Percentiles rank a stretch among this genome's conserved stretches.
These are phyloP conservation scores for Casuarius casuarius DNA, from an alignment of 2,113 vertebrate species.

Conservation along the genomic window DNA sequence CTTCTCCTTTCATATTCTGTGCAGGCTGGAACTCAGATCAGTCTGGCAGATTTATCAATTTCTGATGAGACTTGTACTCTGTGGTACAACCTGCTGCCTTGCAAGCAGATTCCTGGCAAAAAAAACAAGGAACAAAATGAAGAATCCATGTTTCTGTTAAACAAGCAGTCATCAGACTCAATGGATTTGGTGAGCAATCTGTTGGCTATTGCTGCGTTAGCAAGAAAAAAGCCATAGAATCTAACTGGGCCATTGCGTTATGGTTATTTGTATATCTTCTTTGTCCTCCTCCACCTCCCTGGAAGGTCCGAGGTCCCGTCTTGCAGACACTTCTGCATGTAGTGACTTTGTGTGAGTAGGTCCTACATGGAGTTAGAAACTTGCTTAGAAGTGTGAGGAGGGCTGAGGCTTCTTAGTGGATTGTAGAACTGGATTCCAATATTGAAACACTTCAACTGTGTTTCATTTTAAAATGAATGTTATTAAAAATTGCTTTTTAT, in stretches of 20 bases:
- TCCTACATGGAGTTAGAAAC: background rate
- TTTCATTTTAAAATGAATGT: background rate
- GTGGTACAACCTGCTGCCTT: conserved; percentile 84
- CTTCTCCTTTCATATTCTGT: background rate
- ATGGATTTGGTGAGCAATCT: conserved; percentile 79
- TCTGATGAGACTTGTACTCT: conserved; percentile 70
- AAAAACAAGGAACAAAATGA: conserved; percentile 58
- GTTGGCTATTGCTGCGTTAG: background rate
- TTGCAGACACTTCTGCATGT: background rate
- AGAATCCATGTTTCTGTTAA: conserved; percentile 41
- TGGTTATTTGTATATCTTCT: background rate
- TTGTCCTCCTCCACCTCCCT: background rate
- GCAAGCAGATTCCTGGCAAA: conserved; percentile 65
- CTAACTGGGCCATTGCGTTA: background rate
- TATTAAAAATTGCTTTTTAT: background rate
- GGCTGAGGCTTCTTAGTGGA: background rate
- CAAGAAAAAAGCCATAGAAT: background rate
- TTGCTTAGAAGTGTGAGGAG: background rate
- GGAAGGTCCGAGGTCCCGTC: background rate
- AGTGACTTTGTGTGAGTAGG: background rate
- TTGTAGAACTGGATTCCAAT: background rate
- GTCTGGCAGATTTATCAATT: conserved; percentile 78
- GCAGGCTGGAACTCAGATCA: conserved; percentile 83
- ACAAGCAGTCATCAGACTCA: conserved; percentile 25
- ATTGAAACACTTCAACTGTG: background rate